Conservation (phyloP, 2,797 vertebrate species). For the Melanotaenia boesemani region DNA sequence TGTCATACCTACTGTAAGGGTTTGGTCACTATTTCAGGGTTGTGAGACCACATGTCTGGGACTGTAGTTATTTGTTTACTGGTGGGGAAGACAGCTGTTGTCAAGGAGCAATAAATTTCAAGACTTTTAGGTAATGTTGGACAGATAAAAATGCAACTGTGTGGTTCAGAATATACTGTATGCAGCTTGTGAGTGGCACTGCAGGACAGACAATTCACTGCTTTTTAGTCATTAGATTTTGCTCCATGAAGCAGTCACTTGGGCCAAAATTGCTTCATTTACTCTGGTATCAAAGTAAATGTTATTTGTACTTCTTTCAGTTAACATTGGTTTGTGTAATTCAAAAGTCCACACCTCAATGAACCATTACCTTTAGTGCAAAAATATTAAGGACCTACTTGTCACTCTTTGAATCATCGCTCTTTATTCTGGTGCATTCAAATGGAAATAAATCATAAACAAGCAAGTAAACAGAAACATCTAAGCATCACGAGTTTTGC, state of each 20-base stretch:
- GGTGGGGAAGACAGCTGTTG: conserved; percentile 28
- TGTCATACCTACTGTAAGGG: not conserved
- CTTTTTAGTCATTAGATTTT: not conserved
- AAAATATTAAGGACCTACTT: conserved; percentile 17
- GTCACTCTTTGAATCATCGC: conserved; percentile 38
- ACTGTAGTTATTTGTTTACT: conserved; percentile 28
- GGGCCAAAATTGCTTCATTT: too few relatives aligned
- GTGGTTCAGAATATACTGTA: not conserved
- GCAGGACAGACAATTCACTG: not conserved
- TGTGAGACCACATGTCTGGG: not conserved
- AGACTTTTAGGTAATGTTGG: conserved; percentile 13
- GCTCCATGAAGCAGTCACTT: too few relatives aligned
- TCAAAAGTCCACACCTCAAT: not conserved
- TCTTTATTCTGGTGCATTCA: conserved; percentile 63
- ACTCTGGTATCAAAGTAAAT: too few relatives aligned
- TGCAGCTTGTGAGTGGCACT: not conserved
- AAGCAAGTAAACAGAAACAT: conserved; percentile 59
- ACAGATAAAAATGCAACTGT: not conserved
- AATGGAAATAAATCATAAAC: conserved; percentile 48
- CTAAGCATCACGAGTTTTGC: conserved; percentile 20
- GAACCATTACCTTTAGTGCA: too few relatives aligned
- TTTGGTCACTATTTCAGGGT: not conserved
- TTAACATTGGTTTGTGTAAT: too few relatives aligned
- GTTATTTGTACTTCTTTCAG: too few relatives aligned
- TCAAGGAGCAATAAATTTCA: not conserved